phyloP scores from a whole-genome alignment of 2,113 vertebrate species.

The Eurypyga helias region DNA sequence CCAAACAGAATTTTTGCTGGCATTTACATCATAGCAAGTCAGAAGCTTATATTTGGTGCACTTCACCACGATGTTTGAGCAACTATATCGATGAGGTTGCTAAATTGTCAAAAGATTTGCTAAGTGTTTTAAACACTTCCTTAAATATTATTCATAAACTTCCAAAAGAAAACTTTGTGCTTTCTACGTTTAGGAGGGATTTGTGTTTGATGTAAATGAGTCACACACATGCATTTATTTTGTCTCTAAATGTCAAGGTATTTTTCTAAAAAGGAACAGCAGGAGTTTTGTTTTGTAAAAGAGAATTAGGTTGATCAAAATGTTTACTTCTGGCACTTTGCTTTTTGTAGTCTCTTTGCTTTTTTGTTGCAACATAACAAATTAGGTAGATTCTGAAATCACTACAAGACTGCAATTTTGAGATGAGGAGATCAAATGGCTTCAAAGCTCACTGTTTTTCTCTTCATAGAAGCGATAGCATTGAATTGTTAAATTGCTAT shows the following conservation, averaged over 20 bases:
- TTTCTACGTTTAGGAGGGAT: background rate
- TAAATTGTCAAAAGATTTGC: background rate
- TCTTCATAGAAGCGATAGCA: background rate
- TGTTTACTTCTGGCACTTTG: background rate
- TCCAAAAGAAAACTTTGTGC: background rate
- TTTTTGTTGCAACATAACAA: background rate
- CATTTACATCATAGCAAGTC: background rate
- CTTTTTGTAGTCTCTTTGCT: background rate
- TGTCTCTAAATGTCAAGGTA: background rate
- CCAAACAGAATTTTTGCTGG: background rate
- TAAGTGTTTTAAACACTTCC: background rate
- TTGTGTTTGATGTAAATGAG: background rate
- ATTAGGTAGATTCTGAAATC: background rate
- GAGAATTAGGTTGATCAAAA: background rate
- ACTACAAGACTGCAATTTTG: background rate
- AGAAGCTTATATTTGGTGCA: background rate
- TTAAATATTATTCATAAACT: background rate
- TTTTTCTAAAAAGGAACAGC: background rate
- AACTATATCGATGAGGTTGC: background rate
- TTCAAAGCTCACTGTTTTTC: slow-evolving; percentile 1
- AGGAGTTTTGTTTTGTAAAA: background rate
- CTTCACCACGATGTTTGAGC: background rate
- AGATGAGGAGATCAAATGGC: background rate
- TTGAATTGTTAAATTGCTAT: background rate
- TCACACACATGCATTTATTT: background rate